Base-by-base conservation (phyloP, 2,113 vertebrate species). In the Crocuta crocuta region DNA sequence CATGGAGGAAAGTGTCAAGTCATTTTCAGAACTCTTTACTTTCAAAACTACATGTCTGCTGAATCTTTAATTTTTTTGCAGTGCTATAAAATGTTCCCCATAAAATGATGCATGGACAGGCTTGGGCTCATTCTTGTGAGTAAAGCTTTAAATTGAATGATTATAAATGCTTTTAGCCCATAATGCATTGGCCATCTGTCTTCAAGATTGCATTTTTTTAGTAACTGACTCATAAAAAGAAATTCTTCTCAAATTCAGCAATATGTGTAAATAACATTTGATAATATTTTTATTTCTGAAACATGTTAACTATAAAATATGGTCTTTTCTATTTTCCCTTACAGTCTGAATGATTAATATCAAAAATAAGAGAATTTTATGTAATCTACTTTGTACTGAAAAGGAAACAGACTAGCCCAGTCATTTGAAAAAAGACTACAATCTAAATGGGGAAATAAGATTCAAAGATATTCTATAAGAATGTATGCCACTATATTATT, bases 221-320 rank as follows among this genome's bases (percentile, higher is more conserved):
- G 45, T 89, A 91, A 78, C 73, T 86, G 73, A 95, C 89, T 96
- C 89, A 95, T 92, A 82, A 71, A 91, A 88, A 97, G 10, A n/a
- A 94, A 58, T 93, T 82, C 39, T 15, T 97, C 43, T 79, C 17
- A 97, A 93, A 93, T 66, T 89, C 48, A 92, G 71, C 73, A 97
- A 83, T 65, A 94, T 92, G 53, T 89, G 66, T 88, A 97, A 92
- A 93, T 76, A 89, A 92, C 19, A 87, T 73, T 96, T 97, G 89
- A 92, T 90, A 95, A 94, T 82, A 74, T 93, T 97, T 97, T 97
- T 55, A 76, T 79, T 86, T 68, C 93, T 78, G 39, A 87, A 82
- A 87, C 81, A 24, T 50, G 61, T 68, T 74, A 91, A 97, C 58
- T 43, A 63, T 81, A 45, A 97, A 97, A 89, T 66, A 94, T 71